Evolutionary conservation across 2,113 vertebrate genomes (phyloP).

Genomic region (Haliaeetus leucogaster): DNA sequence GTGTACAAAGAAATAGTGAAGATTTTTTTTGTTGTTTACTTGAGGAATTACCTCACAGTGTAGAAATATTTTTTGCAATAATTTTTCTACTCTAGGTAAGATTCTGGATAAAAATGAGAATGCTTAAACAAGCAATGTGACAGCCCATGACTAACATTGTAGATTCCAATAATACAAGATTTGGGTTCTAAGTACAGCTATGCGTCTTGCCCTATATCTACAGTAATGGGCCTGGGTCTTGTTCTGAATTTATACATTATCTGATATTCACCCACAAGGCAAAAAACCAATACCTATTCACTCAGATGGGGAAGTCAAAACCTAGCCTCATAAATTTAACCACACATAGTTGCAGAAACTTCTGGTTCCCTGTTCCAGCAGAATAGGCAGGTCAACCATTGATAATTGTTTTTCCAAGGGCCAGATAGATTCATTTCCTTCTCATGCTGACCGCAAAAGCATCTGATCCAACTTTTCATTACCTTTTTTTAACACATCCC

Average conservation of each 20-base stretch:
- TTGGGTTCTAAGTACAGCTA: neutral
- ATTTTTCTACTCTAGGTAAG: neutral
- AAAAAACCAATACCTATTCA: neutral
- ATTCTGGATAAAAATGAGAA: neutral
- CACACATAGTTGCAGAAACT: neutral
- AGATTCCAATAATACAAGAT: neutral
- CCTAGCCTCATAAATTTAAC: neutral
- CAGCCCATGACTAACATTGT: neutral
- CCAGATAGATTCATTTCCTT: neutral
- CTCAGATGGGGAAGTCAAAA: neutral
- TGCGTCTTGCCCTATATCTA: neutral
- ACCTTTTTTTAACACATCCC: neutral
- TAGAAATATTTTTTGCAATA: neutral
- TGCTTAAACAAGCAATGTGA: neutral
- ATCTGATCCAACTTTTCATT: neutral
- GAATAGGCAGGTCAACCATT: fast-evolving
- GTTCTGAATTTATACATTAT: neutral
- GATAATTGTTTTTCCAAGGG: neutral
- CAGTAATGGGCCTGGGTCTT: neutral
- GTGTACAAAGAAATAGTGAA: neutral
- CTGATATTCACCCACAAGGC: neutral
- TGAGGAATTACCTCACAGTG: neutral
- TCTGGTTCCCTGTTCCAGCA: neutral
- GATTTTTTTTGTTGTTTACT: neutral
- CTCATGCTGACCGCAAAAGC: neutral